Evolutionary conservation across 2,888 invertebrate genomes (phyloP).

Genomic region (Drosophila recens): DNA sequence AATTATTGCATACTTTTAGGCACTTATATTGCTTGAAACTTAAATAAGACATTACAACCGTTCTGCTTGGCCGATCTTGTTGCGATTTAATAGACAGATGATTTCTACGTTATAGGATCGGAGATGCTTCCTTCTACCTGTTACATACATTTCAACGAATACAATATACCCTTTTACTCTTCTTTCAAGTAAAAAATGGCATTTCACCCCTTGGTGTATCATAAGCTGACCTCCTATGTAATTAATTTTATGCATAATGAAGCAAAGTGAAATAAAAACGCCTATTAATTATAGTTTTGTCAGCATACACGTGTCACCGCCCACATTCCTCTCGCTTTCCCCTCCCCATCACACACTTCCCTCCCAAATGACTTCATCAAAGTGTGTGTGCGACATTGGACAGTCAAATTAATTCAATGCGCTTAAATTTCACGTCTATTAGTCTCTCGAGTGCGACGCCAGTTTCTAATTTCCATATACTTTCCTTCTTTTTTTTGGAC

Average conservation of each 20-base stretch:
- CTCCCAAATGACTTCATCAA: conserved; percentile 61
- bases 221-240: conserved; percentile 42
- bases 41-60: too few relatives aligned
- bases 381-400: conserved; percentile 11
- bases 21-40: too few relatives aligned
- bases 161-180: too few relatives aligned
- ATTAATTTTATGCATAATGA: conserved; percentile 71
- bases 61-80: too few relatives aligned
- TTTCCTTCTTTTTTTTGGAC: background rate
- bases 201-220: conserved; percentile 50
- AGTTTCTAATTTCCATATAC: conserved; percentile 74
- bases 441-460: conserved; percentile 69
- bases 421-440: conserved; percentile 82
- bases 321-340: too few relatives aligned
- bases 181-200: background rate
- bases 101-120: too few relatives aligned
- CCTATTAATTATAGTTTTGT: conserved; percentile 79
- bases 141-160: too few relatives aligned
- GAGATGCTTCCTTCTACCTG: too few relatives aligned
- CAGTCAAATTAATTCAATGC: conserved; percentile 77
- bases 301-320: conserved; percentile 5
- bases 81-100: too few relatives aligned
- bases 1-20: too few relatives aligned
- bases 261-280: conserved; percentile 63
- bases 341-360: background rate